Evolutionary conservation across 2,113 vertebrate species (phyloP).

Genomic region (Zosterops hypoxanthus): DNA sequence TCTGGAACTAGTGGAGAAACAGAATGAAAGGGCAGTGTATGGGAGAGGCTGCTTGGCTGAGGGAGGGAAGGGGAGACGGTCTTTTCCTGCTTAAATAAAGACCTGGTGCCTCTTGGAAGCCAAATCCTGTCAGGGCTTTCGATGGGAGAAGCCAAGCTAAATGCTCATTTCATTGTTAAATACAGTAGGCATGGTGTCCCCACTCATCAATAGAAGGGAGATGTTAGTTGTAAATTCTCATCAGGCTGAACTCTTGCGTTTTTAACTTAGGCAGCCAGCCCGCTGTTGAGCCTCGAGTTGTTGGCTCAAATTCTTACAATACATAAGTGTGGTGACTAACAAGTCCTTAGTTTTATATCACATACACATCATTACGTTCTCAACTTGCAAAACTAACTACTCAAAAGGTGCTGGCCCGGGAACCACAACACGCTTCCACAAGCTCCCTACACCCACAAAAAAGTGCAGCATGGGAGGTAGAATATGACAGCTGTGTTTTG

Average conservation of each 20-base stretch:
- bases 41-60: not conserved
- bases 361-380: not conserved
- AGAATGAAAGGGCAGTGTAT: not conserved
- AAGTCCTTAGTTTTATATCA: not conserved
- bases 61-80: not conserved
- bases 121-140: fast-evolving
- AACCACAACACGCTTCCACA: not conserved
- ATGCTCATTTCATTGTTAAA: not conserved
- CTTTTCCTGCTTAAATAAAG: not conserved
- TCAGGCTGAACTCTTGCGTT: fast-evolving
- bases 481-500: not conserved
- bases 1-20: not conserved
- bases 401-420: not conserved
- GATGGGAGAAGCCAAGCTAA: not conserved
- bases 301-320: not conserved
- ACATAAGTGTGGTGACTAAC: not conserved
- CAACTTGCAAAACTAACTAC: not conserved
- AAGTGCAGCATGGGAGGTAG: not conserved
- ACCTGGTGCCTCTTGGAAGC: not conserved
- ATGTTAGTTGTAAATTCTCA: not conserved
- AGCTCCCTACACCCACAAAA: not conserved
- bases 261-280: not conserved
- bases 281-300: fast-evolving
- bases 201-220: fast-evolving
- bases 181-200: not conserved